A percentile compares a stretch with the other conserved stretches of the same genome.
These are phyloP conservation scores for Dicrostonyx torquatus DNA, from an alignment of 2,797 vertebrate genomes.

Conservation along the genomic window DNA sequence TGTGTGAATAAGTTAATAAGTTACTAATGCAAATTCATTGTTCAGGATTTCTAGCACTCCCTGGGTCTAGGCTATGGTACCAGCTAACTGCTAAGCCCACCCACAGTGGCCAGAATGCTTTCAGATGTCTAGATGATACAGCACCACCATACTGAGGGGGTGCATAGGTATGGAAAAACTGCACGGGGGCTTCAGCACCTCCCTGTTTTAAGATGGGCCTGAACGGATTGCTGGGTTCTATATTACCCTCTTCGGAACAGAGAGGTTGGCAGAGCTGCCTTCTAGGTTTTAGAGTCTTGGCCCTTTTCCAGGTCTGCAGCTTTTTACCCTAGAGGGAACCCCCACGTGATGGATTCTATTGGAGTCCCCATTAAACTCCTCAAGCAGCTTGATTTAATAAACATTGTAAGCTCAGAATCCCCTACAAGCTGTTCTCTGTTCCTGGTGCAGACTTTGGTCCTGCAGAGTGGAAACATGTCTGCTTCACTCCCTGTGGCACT, in stretches of 20 bases:
- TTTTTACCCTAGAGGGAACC: neutral
- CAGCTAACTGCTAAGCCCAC: neutral
- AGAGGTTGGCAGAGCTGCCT: neutral
- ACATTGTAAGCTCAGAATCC: neutral
- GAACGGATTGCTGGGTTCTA: neutral
- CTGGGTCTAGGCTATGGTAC: neutral
- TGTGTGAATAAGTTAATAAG: neutral
- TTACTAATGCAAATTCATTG: neutral
- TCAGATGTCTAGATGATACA: fast-evolving
- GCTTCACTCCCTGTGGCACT: no score
- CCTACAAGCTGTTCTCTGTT: neutral
- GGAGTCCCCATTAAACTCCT: conserved; percentile 13
- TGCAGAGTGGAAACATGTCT: fast-evolving
- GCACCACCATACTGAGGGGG: neutral
- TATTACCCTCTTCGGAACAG: no score
- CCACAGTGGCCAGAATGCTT: neutral
- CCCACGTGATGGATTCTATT: neutral
- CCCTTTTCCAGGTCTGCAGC: neutral
- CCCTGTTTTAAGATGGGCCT: no score
- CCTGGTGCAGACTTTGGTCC: neutral
- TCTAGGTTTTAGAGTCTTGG: neutral
- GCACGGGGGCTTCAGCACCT: neutral
- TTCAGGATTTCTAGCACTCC: neutral
- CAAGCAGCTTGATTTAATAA: conserved; percentile 7
- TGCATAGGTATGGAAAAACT: neutral